Percentiles rank a stretch among this genome's conserved stretches.
Evolutionary conservation across 2,113 vertebrate genomes (phyloP).

Genomic region (Chaetodon auriga): DNA sequence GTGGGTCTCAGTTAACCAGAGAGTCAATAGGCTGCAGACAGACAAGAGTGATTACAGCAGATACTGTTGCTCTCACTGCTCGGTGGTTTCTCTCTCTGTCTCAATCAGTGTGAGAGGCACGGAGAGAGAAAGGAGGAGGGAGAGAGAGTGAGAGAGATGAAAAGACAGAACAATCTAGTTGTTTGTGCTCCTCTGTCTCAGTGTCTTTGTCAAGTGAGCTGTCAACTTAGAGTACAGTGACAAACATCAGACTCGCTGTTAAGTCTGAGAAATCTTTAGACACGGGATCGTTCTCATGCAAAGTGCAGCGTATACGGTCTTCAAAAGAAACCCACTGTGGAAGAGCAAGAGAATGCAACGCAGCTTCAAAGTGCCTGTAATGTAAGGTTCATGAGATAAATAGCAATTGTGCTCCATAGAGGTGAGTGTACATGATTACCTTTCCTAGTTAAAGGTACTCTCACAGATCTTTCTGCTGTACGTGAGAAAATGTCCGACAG

Average conservation of each 20-base stretch:
- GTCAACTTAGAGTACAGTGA: constrained; percentile 10
- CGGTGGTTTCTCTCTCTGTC: constrained; percentile 79
- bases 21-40: constrained; percentile 94
- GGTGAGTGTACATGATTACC: background rate
- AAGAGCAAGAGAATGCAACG: background rate
- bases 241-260: constrained; percentile 15
- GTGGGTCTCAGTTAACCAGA: constrained; percentile 85
- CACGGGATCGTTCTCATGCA: background rate
- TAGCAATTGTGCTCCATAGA: background rate
- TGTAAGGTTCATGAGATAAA: background rate
- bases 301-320: background rate
- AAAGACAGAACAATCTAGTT: constrained; percentile 40
- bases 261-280: background rate
- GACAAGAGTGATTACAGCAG: constrained; percentile 96
- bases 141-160: background rate
- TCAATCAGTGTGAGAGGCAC: constrained; percentile 22
- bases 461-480: background rate
- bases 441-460: background rate
- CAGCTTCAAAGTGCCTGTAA: too few species aligned
- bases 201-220: constrained; percentile 29
- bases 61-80: constrained; percentile 92
- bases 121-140: background rate
- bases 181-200: constrained; percentile 36
- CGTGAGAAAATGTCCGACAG: background rate
- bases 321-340: background rate